phyloP scores from a whole-genome alignment of 2,113 vertebrate genomes.

The Maccullochella peelii region DNA sequence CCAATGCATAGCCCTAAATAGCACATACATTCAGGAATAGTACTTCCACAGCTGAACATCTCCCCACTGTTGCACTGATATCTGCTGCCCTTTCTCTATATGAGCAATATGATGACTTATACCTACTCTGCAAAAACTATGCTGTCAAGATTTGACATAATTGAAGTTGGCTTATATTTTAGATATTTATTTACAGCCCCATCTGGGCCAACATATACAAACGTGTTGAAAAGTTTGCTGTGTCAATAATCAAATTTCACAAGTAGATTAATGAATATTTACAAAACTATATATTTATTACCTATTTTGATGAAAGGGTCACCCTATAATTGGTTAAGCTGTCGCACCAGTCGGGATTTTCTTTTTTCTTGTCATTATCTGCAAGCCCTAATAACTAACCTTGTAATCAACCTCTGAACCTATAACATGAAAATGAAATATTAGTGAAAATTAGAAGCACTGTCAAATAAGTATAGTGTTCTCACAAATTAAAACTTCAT shows the following conservation, averaged over 20 bases:
- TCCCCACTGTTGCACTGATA: conserved; percentile 7
- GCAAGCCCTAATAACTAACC: background rate
- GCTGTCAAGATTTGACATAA: background rate
- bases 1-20: conserved; percentile 2
- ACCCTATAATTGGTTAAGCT: background rate
- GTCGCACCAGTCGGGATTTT: background rate
- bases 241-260: background rate
- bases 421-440: background rate
- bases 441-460: background rate
- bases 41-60: conserved; percentile 1
- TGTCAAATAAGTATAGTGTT: background rate
- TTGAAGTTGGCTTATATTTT: background rate
- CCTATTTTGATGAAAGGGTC: background rate
- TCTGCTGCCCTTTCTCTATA: conserved; percentile 15
- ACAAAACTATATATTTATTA: background rate
- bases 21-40: background rate
- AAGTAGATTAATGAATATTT: background rate
- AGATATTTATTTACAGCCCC: background rate
- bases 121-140: conserved; percentile 6
- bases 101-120: conserved; percentile 36
- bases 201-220: background rate
- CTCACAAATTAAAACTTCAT: background rate
- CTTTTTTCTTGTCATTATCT: background rate
- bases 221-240: background rate
- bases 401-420: conserved; percentile 1